phyloP scores from a whole-genome alignment of 2,113 vertebrate species.

The Aspiorhynchus laticeps region DNA sequence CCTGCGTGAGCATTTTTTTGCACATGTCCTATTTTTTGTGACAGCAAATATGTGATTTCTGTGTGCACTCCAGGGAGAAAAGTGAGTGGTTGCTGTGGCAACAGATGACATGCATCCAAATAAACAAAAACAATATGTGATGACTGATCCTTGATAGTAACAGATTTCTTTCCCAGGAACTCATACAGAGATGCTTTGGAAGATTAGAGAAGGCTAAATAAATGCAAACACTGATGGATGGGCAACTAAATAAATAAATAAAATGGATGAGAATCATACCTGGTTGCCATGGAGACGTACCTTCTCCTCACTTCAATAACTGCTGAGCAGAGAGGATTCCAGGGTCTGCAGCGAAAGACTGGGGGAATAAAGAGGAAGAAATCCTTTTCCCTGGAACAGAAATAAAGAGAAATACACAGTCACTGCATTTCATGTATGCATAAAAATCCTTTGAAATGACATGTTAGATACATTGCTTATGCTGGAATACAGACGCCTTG shows the following conservation, averaged over 20 bases:
- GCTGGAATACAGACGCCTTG: neutral
- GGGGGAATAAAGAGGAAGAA: slow-evolving; percentile 6
- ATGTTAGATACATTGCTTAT: neutral
- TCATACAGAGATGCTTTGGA: slow-evolving; percentile 3
- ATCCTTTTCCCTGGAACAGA: neutral
- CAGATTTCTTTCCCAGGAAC: neutral
- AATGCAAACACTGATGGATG: slow-evolving; percentile 46
- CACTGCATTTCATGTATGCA: neutral
- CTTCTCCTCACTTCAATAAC: slow-evolving; percentile 50
- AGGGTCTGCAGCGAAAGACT: slow-evolving; percentile 14
- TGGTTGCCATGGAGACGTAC: slow-evolving; percentile 59
- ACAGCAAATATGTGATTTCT: slow-evolving; percentile 23
- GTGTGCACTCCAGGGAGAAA: slow-evolving; percentile 20
- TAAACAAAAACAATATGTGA: slow-evolving; percentile 20
- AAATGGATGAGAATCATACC: slow-evolving; percentile 47
- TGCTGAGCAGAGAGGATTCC: slow-evolving; percentile 27
- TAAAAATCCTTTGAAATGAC: neutral
- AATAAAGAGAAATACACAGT: slow-evolving; percentile 5
- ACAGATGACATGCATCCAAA: slow-evolving; percentile 31
- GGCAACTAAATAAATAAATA: slow-evolving; percentile 25
- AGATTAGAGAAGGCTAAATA: slow-evolving; percentile 36
- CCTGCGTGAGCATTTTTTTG: neutral
- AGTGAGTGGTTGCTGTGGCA: slow-evolving; percentile 28
- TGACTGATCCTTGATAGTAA: neutral
- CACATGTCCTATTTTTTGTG: slow-evolving; percentile 21